Conservation (phyloP, 2,113 vertebrate species). For the Megaceryle torquata region DNA sequence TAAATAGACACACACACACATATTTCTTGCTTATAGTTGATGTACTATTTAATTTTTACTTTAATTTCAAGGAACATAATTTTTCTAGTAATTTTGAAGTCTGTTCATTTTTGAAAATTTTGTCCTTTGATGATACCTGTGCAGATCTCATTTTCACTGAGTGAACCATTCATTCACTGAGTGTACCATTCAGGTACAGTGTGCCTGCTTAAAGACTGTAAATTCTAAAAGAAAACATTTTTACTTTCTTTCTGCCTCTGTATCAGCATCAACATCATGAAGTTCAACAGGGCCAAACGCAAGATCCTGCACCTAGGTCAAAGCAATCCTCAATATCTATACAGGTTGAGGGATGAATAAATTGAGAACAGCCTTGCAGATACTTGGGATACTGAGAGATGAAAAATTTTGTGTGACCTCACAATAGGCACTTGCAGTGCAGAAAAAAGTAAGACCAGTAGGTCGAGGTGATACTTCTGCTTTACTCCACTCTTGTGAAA, state of each 20-base stretch:
- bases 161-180: not conserved
- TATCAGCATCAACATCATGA: not conserved
- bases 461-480: not conserved
- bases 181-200: not conserved
- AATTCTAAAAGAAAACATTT: not conserved
- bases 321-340: not conserved
- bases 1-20: not conserved
- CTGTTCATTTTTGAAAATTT: not conserved
- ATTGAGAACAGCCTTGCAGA: not conserved
- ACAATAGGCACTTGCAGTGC: not conserved
- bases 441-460: not conserved
- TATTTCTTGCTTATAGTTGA: not conserved
- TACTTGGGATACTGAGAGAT: not conserved
- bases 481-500: not conserved
- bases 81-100: not conserved
- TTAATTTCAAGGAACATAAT: not conserved
- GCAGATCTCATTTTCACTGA: not conserved
- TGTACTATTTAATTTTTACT: not conserved
- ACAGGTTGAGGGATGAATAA: not conserved
- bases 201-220: not conserved
- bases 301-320: not conserved
- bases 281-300: not conserved
- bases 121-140: not conserved
- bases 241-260: not conserved
- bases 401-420: not conserved